A percentile compares a stretch with the other conserved stretches of the same genome.
phyloP scores from a whole-genome alignment of 2,888 invertebrate genomes.

The Euproctis similis region DNA sequence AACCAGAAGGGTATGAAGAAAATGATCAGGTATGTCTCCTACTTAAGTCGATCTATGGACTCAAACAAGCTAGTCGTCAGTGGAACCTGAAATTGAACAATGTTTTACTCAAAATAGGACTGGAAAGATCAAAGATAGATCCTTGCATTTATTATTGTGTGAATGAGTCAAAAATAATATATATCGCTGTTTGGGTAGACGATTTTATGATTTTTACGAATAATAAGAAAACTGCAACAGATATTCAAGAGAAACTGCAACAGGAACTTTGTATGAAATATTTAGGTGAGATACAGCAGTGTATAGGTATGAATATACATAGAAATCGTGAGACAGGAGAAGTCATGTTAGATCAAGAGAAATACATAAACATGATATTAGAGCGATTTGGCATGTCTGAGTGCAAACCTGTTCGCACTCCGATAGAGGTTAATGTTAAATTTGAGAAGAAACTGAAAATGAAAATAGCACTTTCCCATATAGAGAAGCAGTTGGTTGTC shows the following conservation, averaged over 20 bases:
- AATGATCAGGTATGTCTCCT: slow-evolving; percentile 14
- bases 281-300: too few species aligned
- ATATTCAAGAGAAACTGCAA: too few species aligned
- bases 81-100: background rate
- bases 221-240: too few species aligned
- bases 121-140: background rate
- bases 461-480: slow-evolving; percentile 10
- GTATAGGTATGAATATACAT: too few species aligned
- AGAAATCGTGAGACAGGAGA: too few species aligned
- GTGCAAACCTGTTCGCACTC: slow-evolving; percentile 17
- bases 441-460: slow-evolving; percentile 13
- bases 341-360: slow-evolving; percentile 11
- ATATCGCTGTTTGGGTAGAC: slow-evolving; percentile 15
- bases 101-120: background rate
- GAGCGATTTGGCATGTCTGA: slow-evolving; percentile 14
- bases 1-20: slow-evolving; percentile 11
- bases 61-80: too few species aligned
- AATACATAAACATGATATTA: slow-evolving; percentile 19
- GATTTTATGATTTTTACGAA: too few species aligned
- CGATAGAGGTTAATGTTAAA: slow-evolving; percentile 14
- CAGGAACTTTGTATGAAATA: too few species aligned
- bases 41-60: slow-evolving; percentile 12
- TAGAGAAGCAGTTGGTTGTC: slow-evolving; percentile 17
- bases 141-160: slow-evolving; percentile 9
- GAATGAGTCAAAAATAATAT: slow-evolving; percentile 4